Conservation (phyloP, 2,797 vertebrate genomes). For the Dryobates pubescens region DNA sequence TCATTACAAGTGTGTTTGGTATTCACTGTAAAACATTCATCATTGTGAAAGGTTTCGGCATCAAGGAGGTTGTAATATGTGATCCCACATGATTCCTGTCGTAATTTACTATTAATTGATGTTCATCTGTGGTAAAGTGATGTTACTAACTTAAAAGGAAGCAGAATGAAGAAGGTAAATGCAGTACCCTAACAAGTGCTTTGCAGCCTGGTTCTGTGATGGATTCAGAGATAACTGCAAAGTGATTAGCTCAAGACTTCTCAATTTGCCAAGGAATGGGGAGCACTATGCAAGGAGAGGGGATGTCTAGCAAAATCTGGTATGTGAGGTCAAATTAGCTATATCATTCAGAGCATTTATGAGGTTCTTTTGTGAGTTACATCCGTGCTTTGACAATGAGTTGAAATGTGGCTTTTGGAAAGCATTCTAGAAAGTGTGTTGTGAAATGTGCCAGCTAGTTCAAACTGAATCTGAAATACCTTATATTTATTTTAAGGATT, state of each 20-base stretch:
- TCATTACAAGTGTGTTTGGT: constrained; percentile 69
- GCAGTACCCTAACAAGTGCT: constrained; percentile 27
- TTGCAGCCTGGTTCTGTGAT: constrained; percentile 16
- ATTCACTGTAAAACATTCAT: constrained; percentile 68
- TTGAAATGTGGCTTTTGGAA: constrained; percentile 31
- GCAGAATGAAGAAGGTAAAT: constrained; percentile 54
- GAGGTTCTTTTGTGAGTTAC: background rate
- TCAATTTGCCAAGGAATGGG: constrained; percentile 27
- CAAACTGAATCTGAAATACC: background rate
- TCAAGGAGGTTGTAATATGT: constrained; percentile 50
- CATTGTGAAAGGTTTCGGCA: constrained; percentile 70
- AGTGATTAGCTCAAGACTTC: constrained; percentile 34
- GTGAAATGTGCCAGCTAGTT: background rate
- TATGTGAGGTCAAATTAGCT: background rate
- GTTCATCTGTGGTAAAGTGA: constrained; percentile 56
- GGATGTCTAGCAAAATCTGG: background rate
- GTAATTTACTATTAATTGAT: constrained; percentile 77
- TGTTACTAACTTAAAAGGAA: constrained; percentile 68
- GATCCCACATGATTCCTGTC: constrained; percentile 54
- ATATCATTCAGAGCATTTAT: background rate
- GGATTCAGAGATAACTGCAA: constrained; percentile 24
- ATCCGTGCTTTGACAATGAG: background rate
- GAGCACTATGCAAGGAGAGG: background rate
- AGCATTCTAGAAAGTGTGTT: background rate
- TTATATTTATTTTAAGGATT: background rate